These are phyloP conservation scores for Adoxophyes honmai DNA, from an alignment of 1,140 invertebrate genomes.

Conservation along the genomic window DNA sequence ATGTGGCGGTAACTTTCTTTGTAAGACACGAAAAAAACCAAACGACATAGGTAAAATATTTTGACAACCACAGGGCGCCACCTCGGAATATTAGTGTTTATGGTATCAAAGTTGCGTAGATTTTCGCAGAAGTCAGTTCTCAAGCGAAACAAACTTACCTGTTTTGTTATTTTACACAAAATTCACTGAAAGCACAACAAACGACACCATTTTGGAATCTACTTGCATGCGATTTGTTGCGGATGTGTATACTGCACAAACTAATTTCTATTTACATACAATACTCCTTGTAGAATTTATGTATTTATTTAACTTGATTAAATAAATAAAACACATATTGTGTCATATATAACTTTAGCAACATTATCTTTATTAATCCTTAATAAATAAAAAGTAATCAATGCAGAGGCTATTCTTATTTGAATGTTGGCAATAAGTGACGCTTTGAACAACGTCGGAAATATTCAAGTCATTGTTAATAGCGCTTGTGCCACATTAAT, in stretches of 20 bases:
- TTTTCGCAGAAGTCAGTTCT: constrained; percentile 25
- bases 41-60: constrained; percentile 18
- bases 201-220: constrained; percentile 77
- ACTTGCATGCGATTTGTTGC: constrained; percentile 51
- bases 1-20: constrained; percentile 37
- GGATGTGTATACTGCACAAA: constrained; percentile 35
- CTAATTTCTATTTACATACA: background rate
- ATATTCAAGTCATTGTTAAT: constrained; percentile 15
- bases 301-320: background rate
- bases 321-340: background rate
- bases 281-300: background rate
- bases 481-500: background rate
- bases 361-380: background rate
- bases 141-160: background rate
- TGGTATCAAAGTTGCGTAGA: constrained; percentile 15
- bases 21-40: constrained; percentile 30
- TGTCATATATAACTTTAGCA: background rate
- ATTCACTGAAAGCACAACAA: constrained; percentile 74
- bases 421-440: constrained; percentile 31
- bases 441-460: constrained; percentile 16
- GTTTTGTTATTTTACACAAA: constrained; percentile 44
- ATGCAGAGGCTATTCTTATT: background rate
- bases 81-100: background rate
- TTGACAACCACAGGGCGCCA: background rate
- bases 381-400: constrained; percentile 12